Percentiles rank a stretch among this genome's conserved stretches.
These are phyloP conservation scores for Takifugu flavidus DNA, from an alignment of 2,113 vertebrate genomes.

Conservation along the genomic window DNA sequence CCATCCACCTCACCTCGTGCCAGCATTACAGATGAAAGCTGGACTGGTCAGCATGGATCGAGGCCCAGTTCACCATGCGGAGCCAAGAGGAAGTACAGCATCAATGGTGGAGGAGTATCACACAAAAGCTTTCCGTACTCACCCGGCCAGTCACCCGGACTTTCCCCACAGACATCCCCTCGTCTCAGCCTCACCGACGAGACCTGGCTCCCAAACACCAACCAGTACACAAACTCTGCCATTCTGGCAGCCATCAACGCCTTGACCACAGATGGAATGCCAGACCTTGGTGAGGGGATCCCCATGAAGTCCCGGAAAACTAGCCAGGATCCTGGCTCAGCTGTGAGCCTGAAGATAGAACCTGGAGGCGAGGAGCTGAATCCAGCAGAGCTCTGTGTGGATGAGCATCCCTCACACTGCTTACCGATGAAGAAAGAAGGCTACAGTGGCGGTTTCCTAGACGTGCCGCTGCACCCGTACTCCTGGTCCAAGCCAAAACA, in stretches of 20 bases:
- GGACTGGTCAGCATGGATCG: slow-evolving; percentile 76
- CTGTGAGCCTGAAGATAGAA: slow-evolving; percentile 84
- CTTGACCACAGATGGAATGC: slow-evolving; percentile 87
- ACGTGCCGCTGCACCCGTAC: slow-evolving; percentile 88
- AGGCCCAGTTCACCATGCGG: slow-evolving; percentile 86
- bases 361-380: slow-evolving; percentile 81
- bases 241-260: slow-evolving; percentile 97
- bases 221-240: slow-evolving; percentile 95
- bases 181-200: slow-evolving; percentile 91
- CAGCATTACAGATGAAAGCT: slow-evolving; percentile 85
- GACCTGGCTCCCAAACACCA: slow-evolving; percentile 87
- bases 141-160: slow-evolving; percentile 84
- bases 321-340: slow-evolving; percentile 75
- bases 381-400: slow-evolving; percentile 74
- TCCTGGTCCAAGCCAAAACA: slow-evolving; percentile 91
- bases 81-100: slow-evolving; percentile 91
- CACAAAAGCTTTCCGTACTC: slow-evolving; percentile 81
- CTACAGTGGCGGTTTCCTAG: slow-evolving; percentile 88
- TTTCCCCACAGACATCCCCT: slow-evolving; percentile 87
- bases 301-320: slow-evolving; percentile 91
- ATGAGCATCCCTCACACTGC: slow-evolving; percentile 81
- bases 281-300: slow-evolving; percentile 86
- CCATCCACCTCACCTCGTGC: slow-evolving; percentile 85
- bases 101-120: slow-evolving; percentile 66
- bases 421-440: slow-evolving; percentile 84